Conservation (phyloP, 2,797 vertebrate species). For the Sandelia bainsii region DNA sequence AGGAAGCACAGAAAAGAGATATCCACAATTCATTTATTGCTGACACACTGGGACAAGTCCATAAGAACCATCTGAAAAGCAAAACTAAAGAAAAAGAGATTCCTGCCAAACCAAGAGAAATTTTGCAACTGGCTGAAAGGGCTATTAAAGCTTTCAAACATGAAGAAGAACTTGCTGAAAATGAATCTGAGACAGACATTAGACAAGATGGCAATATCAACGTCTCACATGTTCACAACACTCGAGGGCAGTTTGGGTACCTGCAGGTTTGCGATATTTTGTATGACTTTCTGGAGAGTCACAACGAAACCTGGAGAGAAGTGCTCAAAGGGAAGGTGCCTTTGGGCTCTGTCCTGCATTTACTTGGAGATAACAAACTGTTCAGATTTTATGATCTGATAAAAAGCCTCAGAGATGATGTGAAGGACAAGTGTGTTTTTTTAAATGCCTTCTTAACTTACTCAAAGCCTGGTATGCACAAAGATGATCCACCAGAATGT, state of each 20-base stretch:
- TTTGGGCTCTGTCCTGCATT: neutral
- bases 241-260: constrained; percentile 26
- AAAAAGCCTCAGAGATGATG: neutral
- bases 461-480: neutral
- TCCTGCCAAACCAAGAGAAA: fast-evolving
- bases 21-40: constrained; percentile 39
- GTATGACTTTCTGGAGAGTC: neutral
- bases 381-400: neutral
- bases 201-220: neutral
- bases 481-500: constrained; percentile 9
- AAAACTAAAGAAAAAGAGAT: fast-evolving
- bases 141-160: constrained; percentile 26
- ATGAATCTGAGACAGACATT: neutral
- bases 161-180: constrained; percentile 46
- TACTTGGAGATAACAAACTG: constrained; percentile 6
- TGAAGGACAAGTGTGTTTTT: constrained; percentile 20
- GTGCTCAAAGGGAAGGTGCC: constrained; percentile 9
- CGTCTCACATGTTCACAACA: constrained; percentile 5
- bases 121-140: neutral
- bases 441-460: constrained; percentile 13
- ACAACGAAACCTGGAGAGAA: neutral
- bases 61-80: constrained; percentile 39
- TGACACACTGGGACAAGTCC: constrained; percentile 58
- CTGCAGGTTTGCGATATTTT: constrained; percentile 43
- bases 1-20: neutral